A percentile compares a stretch with the other conserved stretches of the same genome.
Evolutionary conservation across 2,888 invertebrate species (phyloP).

Genomic region (Zele albiditarsus): DNA sequence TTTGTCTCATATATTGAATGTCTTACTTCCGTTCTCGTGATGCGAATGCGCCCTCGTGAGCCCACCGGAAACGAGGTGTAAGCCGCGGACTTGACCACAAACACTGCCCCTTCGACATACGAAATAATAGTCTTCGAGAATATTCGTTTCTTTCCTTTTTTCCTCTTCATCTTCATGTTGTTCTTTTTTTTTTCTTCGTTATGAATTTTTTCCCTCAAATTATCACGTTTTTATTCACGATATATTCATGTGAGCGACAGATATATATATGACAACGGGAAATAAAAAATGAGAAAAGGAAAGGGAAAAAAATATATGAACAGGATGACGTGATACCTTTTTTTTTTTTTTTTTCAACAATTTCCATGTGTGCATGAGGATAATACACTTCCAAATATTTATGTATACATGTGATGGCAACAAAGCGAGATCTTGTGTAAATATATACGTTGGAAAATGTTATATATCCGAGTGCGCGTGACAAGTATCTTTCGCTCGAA

Average conservation of each 20-base stretch:
- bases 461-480: background rate
- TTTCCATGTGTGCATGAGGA: background rate
- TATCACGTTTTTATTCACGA: background rate
- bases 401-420: slow-evolving; percentile 4
- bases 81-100: slow-evolving; percentile 23
- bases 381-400: slow-evolving; percentile 4
- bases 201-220: background rate
- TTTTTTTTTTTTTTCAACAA: background rate
- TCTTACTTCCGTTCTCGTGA: slow-evolving; percentile 15
- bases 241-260: background rate
- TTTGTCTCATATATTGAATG: background rate
- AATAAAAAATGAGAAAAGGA: background rate
- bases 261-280: background rate
- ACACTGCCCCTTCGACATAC: background rate
- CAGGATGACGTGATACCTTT: background rate
- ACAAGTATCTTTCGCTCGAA: background rate
- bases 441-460: background rate
- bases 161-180: background rate
- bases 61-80: slow-evolving; percentile 13
- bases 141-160: background rate
- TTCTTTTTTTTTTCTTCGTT: background rate
- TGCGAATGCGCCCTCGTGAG: background rate
- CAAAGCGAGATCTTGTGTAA: slow-evolving; percentile 1
- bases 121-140: slow-evolving; percentile 15
- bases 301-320: background rate